Evolutionary conservation across 2,113 vertebrate species (phyloP).

Genomic region (Scartelaos histophorus): DNA sequence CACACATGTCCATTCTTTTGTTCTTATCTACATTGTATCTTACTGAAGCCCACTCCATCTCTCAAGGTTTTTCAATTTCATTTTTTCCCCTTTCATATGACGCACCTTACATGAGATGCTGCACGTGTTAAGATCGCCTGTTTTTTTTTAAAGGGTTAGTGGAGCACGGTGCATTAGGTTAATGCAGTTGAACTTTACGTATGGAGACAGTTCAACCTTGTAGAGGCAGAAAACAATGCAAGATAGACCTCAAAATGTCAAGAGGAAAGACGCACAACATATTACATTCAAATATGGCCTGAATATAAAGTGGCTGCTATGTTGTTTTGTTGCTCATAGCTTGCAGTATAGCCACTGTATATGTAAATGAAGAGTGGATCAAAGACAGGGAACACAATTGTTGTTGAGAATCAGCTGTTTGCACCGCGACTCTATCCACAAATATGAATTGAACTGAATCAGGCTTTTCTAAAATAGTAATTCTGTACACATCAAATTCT

Average conservation of each 20-base stretch:
- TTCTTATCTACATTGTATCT: neutral
- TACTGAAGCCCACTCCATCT: neutral
- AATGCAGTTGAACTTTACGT: constrained; percentile 25
- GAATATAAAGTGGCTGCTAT: neutral
- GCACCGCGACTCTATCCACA: too few species aligned
- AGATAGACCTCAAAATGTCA: constrained; percentile 7
- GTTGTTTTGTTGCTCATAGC: neutral
- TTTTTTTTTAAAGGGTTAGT: constrained; percentile 8
- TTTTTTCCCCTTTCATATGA: neutral
- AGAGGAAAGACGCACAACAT: neutral
- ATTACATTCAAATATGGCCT: neutral
- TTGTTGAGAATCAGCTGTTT: too few species aligned
- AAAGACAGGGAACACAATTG: neutral
- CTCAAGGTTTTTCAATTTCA: neutral
- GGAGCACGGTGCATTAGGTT: neutral
- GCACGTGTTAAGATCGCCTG: neutral
- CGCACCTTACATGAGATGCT: neutral
- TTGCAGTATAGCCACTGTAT: neutral
- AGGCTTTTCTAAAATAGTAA: too few species aligned
- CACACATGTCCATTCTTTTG: neutral
- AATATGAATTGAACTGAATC: too few species aligned
- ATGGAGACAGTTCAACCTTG: constrained; percentile 1
- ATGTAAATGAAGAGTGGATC: neutral
- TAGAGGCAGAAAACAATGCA: constrained; percentile 4
- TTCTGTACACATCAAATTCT: too few species aligned